Evolutionary conservation across 2,888 invertebrate species (phyloP).

Genomic region (Syritta pipiens): DNA sequence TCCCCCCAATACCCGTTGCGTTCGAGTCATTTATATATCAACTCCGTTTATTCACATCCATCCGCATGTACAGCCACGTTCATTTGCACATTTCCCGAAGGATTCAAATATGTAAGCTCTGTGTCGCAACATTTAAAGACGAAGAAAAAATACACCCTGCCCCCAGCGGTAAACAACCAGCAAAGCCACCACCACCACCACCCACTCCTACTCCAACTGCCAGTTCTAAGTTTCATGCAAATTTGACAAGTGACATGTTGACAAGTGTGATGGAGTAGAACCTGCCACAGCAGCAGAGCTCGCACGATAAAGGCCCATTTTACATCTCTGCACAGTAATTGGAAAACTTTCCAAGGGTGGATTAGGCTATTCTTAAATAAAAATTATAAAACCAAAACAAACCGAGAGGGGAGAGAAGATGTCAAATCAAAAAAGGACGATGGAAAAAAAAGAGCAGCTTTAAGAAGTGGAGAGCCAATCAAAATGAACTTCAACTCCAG

Average conservation of each 20-base stretch:
- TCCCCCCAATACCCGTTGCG: too few relatives aligned
- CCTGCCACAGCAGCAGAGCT: slow-evolving; percentile 68
- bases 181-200: slow-evolving; percentile 33
- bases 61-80: too few relatives aligned
- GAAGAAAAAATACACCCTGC: too few relatives aligned
- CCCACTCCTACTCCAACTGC: too few relatives aligned
- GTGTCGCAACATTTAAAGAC: too few relatives aligned
- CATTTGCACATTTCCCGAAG: too few relatives aligned
- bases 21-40: too few relatives aligned
- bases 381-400: slow-evolving; percentile 46
- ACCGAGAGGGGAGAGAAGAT: slow-evolving; percentile 33
- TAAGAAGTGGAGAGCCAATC: slow-evolving; percentile 48
- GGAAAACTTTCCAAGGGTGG: slow-evolving; percentile 71
- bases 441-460: slow-evolving; percentile 1
- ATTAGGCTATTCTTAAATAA: slow-evolving; percentile 47
- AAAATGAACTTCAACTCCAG: slow-evolving; percentile 69
- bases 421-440: slow-evolving; percentile 30
- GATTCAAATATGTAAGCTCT: too few relatives aligned
- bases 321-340: slow-evolving; percentile 70
- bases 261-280: slow-evolving; percentile 75
- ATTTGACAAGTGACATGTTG: slow-evolving; percentile 76
- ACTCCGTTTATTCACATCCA: too few relatives aligned
- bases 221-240: slow-evolving; percentile 71
- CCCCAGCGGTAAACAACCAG: slow-evolving; percentile 48
- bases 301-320: slow-evolving; percentile 70